These are phyloP conservation scores for Achroia grisella DNA, from an alignment of 1,140 invertebrate species.

Conservation along the genomic window DNA sequence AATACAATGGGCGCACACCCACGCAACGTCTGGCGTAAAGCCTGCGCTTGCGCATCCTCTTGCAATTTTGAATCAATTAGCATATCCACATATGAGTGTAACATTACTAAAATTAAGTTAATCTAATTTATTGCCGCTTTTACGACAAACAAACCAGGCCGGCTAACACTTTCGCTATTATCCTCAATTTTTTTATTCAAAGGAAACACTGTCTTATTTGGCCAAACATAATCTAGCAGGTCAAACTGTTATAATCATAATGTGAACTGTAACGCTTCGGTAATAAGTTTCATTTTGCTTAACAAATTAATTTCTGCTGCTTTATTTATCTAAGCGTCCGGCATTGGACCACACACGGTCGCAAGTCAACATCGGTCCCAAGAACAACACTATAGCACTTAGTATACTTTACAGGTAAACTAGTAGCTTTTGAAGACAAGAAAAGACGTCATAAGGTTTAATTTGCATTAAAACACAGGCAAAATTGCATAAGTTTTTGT, in stretches of 20 bases:
- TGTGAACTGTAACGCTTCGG: constrained; percentile 14
- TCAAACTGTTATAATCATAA: not conserved
- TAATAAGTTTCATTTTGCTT: constrained; percentile 23
- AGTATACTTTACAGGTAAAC: constrained; percentile 65
- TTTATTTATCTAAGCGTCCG: constrained; percentile 15
- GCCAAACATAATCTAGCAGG: constrained; percentile 23
- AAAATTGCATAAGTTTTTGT: not conserved
- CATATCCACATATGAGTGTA: constrained; percentile 39
- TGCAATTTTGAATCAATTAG: constrained; percentile 54
- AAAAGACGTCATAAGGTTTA: constrained; percentile 21
- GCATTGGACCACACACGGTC: constrained; percentile 61
- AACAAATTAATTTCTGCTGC: constrained; percentile 16
- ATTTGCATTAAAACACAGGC: constrained; percentile 11
- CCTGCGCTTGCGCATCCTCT: constrained; percentile 26
- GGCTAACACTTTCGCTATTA: constrained; percentile 64
- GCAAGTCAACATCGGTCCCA: constrained; percentile 50
- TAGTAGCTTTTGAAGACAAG: constrained; percentile 41
- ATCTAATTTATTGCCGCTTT: constrained; percentile 35
- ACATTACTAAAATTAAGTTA: constrained; percentile 27
- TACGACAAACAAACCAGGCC: constrained; percentile 41
- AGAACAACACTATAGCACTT: constrained; percentile 67
- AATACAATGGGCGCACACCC: constrained; percentile 53
- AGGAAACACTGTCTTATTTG: constrained; percentile 49
- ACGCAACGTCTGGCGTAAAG: constrained; percentile 52
- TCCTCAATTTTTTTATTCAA: constrained; percentile 43